Conservation (phyloP, 2,113 vertebrate species). For the Pyxicephalus adspersus region DNA sequence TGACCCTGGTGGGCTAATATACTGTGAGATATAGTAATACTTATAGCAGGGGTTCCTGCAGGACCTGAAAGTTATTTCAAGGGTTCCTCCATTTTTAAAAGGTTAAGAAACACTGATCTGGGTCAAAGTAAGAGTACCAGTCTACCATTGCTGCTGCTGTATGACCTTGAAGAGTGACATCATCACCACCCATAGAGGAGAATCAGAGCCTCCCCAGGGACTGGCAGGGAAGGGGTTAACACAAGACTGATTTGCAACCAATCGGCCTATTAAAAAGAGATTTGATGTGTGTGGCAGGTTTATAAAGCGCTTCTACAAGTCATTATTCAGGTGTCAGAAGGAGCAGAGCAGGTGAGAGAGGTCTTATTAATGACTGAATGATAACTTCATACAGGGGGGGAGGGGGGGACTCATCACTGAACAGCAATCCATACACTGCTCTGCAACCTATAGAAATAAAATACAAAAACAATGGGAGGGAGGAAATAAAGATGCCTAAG, state of each 20-base stretch:
- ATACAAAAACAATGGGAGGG: slow-evolving; percentile 73
- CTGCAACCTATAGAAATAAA: slow-evolving; percentile 45
- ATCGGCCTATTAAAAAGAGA: slow-evolving; percentile 27
- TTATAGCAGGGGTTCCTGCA: no score
- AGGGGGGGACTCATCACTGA: slow-evolving; percentile 1
- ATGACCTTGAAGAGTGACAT: no score
- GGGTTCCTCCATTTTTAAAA: no score
- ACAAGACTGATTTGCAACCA: background rate
- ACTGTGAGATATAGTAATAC: no score
- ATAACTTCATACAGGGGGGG: background rate
- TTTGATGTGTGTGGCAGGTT: slow-evolving; percentile 3
- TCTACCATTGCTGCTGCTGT: no score
- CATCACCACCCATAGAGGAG: no score
- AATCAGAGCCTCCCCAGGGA: no score
- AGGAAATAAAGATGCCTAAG: slow-evolving; percentile 73
- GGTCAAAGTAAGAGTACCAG: no score
- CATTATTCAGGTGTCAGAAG: slow-evolving; percentile 45
- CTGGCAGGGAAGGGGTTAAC: slow-evolving; percentile 23
- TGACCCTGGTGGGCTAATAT: no score
- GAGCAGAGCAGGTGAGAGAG: slow-evolving; percentile 1
- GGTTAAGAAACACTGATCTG: no score
- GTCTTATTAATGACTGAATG: slow-evolving; percentile 18
- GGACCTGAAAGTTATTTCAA: no score
- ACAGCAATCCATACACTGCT: slow-evolving; percentile 14
- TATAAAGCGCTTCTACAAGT: slow-evolving; percentile 11